Evolutionary conservation across 2,113 vertebrate species (phyloP).

Genomic region (Tychaedon coryphoeus): DNA sequence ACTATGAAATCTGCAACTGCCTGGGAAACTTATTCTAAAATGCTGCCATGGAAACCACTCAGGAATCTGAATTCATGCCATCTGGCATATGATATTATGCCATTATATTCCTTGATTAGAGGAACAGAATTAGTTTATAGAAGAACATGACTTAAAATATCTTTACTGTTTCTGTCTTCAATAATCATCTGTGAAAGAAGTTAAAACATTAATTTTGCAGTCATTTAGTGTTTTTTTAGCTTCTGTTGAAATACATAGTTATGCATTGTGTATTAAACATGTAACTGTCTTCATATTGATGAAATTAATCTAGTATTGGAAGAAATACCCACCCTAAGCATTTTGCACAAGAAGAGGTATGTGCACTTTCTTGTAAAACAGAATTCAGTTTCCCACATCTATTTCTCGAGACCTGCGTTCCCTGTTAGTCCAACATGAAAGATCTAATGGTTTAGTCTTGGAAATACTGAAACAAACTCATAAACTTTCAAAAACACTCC

Average conservation of each 20-base stretch:
- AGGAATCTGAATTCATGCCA: slow-evolving; percentile 2
- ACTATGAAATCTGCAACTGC: not conserved
- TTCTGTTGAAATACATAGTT: not conserved
- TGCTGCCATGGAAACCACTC: slow-evolving; percentile 52
- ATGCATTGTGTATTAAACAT: not conserved
- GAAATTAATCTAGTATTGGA: not conserved
- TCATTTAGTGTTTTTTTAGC: not conserved
- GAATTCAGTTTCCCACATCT: not conserved
- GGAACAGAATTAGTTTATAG: slow-evolving; percentile 27
- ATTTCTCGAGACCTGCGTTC: not conserved
- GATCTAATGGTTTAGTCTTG: not conserved
- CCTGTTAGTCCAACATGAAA: not conserved
- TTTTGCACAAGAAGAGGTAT: not conserved
- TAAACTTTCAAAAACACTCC: not conserved
- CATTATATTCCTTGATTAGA: slow-evolving; percentile 43
- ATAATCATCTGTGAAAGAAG: not conserved
- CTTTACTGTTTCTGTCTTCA: slow-evolving; percentile 24
- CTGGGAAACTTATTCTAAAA: slow-evolving; percentile 33
- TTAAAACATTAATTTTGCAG: not conserved
- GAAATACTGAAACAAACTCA: not conserved
- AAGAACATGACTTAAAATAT: slow-evolving; percentile 33
- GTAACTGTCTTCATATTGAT: not conserved
- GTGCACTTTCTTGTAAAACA: not conserved
- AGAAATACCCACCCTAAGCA: not conserved
- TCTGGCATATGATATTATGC: slow-evolving; percentile 39